Percentiles rank a stretch among this genome's conserved stretches.
Evolutionary conservation across 2,113 vertebrate species (phyloP).

Genomic region (Nothocercus julius): DNA sequence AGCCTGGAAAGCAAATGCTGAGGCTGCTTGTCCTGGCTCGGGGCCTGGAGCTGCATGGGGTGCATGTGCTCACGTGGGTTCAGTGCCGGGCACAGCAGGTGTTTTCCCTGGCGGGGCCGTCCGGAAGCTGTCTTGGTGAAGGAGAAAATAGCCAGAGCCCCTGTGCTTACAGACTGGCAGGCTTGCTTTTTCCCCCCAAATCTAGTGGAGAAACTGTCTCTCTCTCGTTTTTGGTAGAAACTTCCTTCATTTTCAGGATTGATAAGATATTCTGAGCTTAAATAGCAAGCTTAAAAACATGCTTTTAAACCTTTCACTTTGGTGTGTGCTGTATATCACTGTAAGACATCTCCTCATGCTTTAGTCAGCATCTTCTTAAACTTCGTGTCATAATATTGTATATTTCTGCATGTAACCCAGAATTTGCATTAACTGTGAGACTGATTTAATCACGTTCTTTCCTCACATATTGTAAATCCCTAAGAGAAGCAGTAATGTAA

Average conservation of each 20-base stretch:
- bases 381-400: rapidly evolving
- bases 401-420: not conserved
- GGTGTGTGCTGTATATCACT: not conserved
- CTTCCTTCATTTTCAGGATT: not conserved
- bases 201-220: not conserved
- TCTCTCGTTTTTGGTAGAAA: not conserved
- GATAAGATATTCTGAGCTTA: not conserved
- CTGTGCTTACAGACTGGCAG: not conserved
- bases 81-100: not conserved
- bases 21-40: not conserved
- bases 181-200: not conserved
- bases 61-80: not conserved
- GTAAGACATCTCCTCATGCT: not conserved
- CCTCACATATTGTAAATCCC: not conserved
- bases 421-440: not conserved
- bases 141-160: constrained; percentile 34
- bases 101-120: constrained; percentile 30
- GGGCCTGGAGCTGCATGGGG: rapidly evolving
- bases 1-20: not conserved
- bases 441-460: not conserved
- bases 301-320: not conserved
- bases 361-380: not conserved
- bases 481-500: not conserved
- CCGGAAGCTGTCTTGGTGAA: not conserved
- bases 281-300: not conserved